Base-by-base conservation (phyloP, 2,113 vertebrate genomes). In the Paralichthys olivaceus region DNA sequence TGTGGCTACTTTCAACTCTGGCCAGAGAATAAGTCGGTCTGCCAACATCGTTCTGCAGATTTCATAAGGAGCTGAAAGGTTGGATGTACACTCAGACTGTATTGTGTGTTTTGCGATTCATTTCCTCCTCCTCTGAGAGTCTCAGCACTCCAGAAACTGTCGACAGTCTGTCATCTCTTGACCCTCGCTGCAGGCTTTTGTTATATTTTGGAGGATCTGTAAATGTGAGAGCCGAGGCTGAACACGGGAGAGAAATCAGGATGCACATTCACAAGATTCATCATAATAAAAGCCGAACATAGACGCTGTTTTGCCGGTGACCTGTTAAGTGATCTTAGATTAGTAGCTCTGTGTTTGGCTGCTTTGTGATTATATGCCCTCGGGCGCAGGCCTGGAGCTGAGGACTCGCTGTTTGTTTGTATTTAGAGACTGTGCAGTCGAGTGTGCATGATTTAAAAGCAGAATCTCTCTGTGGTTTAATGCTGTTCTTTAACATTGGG, bases 321-420 rank as follows among this genome's bases (percentile, higher is more conserved):
- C 77, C 78, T 84, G 78, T 72, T 71, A 57, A 82, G 69, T 78
- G 84, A 86, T 68, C 63, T 57, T 77, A 80, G 63, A 89, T 79
- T 68, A 79, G 82, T 75, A 76, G 79, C 75, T 82, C 54, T 76
- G 63, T 77, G 60, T 72, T 71, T 68, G 69, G 72, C 64, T 80
- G 69, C 79, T 85, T 83, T 91, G 72, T 85, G 80, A 88, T 89
- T 79, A 80, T 65, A 51, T 15, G 37, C 43, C 83, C 78, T 65
- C 43, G 15, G 74, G 70, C 77, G 23, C 4, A 13, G 32, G 72
- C 73, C 72, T 73, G 54, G 28, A 84, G 77, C 60, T 61, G 54
- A 88, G 58, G 32, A 29, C 71, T 67, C 62, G 82, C 61, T n/a
- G 25, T 73, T 79, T 81, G 67, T 77, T 85, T 82, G 79, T 80